Percentiles rank a stretch among this genome's conserved stretches.
Conservation (phyloP, 1,140 invertebrate species). For the Drosophila tsacasi region DNA sequence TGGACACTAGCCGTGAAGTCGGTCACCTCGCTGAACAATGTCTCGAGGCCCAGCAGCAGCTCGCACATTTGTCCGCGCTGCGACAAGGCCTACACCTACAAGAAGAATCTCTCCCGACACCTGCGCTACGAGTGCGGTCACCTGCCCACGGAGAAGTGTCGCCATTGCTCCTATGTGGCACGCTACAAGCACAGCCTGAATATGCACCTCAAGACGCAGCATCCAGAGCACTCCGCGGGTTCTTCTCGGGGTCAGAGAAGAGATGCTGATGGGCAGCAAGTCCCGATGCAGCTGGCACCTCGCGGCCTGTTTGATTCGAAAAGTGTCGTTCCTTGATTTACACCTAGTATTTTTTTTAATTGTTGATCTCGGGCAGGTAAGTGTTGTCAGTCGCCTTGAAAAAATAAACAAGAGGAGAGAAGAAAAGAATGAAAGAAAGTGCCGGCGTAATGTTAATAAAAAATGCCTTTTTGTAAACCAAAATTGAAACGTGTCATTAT, state of each 20-base stretch:
- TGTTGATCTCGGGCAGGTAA: conserved; percentile 55
- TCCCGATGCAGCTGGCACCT: neutral
- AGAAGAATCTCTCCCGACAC: conserved; percentile 87
- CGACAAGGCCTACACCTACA: conserved; percentile 87
- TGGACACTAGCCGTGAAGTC: conserved; percentile 78
- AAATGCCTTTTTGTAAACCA: conserved; percentile 69
- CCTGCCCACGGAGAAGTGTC: conserved; percentile 87
- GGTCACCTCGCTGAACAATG: conserved; percentile 76
- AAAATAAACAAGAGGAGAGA: neutral
- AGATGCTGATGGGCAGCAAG: neutral
- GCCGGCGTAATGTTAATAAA: conserved; percentile 64
- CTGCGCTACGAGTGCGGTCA: conserved; percentile 87
- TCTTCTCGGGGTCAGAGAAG: neutral
- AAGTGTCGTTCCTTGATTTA: conserved; percentile 15
- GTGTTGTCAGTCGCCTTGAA: conserved; percentile 31
- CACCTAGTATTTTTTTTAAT: neutral
- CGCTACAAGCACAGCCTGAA: conserved; percentile 87
- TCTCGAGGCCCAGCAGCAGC: conserved; percentile 37
- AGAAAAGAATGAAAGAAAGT: neutral
- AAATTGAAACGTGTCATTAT: conserved; percentile 82
- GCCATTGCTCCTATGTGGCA: conserved; percentile 87
- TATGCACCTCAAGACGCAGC: conserved; percentile 85
- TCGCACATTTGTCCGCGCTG: conserved; percentile 86
- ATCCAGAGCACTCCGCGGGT: conserved; percentile 58
- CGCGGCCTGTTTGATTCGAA: conserved; percentile 33